Evolutionary conservation across 2,888 invertebrate genomes (phyloP).

Genomic region (Anarsia innoxiella): DNA sequence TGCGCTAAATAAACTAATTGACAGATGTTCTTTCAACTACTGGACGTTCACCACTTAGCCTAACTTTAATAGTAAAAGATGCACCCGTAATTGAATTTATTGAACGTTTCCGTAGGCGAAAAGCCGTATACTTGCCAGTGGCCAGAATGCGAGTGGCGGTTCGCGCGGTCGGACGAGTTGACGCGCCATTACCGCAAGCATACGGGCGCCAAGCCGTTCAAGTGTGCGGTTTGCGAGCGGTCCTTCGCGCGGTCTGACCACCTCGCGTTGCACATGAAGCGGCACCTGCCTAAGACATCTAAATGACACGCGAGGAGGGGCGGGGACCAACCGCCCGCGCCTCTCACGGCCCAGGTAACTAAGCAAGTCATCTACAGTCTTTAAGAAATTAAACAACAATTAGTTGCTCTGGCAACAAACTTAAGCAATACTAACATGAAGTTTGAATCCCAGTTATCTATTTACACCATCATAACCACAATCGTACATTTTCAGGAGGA

Average conservation of each 20-base stretch:
- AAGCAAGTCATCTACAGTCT: too few relatives aligned
- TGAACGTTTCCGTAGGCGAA: too few relatives aligned
- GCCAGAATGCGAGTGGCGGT: conserved; percentile 98
- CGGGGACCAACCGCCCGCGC: conserved; percentile 58
- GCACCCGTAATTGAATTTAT: too few relatives aligned
- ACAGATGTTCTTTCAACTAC: too few relatives aligned
- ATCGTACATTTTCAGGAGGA: conserved; percentile 62
- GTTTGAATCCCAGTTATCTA: too few relatives aligned
- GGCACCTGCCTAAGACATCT: conserved; percentile 92
- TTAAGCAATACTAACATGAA: too few relatives aligned
- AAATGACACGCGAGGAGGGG: conserved; percentile 77
- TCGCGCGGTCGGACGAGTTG: conserved; percentile 96
- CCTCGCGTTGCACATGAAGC: conserved; percentile 96
- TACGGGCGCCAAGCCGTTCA: conserved; percentile 97
- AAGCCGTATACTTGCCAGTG: conserved; percentile 98
- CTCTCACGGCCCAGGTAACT: conserved; percentile 48
- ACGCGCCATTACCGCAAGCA: conserved; percentile 98
- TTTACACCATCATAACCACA: too few relatives aligned
- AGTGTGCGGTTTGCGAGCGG: conserved; percentile 95
- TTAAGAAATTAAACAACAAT: too few relatives aligned
- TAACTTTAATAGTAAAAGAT: too few relatives aligned
- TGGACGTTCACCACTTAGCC: too few relatives aligned
- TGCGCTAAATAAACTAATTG: too few relatives aligned
- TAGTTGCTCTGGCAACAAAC: too few relatives aligned
- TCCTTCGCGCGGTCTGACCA: conserved; percentile 97